These are phyloP conservation scores for Cyanoliseus patagonus DNA, from an alignment of 2,113 vertebrate genomes.

Conservation along the genomic window DNA sequence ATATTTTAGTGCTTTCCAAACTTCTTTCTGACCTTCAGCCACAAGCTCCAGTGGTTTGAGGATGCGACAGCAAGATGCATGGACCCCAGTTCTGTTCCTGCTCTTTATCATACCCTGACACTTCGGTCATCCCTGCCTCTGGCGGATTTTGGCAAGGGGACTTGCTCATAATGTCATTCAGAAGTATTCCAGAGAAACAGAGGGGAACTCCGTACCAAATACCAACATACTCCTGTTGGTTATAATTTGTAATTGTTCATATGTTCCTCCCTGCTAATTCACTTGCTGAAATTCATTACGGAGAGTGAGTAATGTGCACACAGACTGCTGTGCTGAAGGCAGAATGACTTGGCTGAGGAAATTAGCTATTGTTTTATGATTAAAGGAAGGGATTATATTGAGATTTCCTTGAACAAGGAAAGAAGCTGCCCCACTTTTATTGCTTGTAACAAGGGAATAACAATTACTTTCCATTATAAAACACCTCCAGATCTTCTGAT, in stretches of 20 bases:
- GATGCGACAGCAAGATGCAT: fast-evolving
- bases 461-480: constrained; percentile 41
- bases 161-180: neutral
- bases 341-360: neutral
- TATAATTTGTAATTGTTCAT: constrained; percentile 29
- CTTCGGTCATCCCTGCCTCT: neutral
- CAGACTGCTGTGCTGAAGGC: constrained; percentile 6
- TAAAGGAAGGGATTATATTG: constrained; percentile 59
- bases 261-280: neutral
- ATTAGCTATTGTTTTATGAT: constrained; percentile 58
- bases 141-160: neutral
- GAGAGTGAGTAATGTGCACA: neutral
- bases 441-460: constrained; percentile 39
- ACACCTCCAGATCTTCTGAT: neutral
- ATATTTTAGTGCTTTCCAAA: neutral
- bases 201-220: neutral
- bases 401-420: constrained; percentile 57
- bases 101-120: neutral
- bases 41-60: fast-evolving
- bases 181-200: constrained; percentile 5
- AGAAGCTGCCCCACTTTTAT: constrained; percentile 43
- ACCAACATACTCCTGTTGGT: neutral
- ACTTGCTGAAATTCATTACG: constrained; percentile 1
- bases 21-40: neutral
- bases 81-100: neutral